These are phyloP conservation scores for Notospermus geniculatus DNA, from an alignment of 1,140 invertebrate genomes.

Conservation along the genomic window DNA sequence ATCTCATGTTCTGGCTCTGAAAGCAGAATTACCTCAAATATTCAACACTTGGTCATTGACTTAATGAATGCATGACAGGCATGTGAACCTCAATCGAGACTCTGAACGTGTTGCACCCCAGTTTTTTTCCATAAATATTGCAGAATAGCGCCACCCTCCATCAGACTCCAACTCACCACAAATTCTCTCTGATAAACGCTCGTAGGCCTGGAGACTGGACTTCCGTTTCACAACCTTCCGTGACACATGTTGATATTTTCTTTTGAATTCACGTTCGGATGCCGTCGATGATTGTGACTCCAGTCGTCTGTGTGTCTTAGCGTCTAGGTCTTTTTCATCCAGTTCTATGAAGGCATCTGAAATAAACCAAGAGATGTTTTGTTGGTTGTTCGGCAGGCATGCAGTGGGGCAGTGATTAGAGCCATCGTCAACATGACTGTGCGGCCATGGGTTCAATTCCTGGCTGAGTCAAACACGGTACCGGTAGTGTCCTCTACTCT, in stretches of 20 bases:
- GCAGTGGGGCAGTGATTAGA: no score
- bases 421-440: no score
- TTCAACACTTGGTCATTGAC: neutral
- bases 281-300: constrained; percentile 68
- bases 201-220: constrained; percentile 88
- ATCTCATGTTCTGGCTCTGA: constrained; percentile 43
- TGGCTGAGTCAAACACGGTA: no score
- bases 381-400: no score
- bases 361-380: no score
- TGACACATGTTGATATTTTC: constrained; percentile 81
- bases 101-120: neutral
- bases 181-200: constrained; percentile 74
- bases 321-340: constrained; percentile 49
- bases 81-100: neutral
- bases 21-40: constrained; percentile 11
- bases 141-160: neutral
- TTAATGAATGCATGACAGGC: neutral
- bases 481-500: no score
- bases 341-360: constrained; percentile 10
- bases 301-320: constrained; percentile 6
- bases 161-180: constrained; percentile 42
- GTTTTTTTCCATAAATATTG: neutral
- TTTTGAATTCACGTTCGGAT: constrained; percentile 81
- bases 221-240: constrained; percentile 87
- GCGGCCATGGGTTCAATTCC: no score